Evolutionary conservation across 2,888 invertebrate species (phyloP), one percentile per base, ranked within the genome.

Genomic region (Volucella inflata): DNA sequence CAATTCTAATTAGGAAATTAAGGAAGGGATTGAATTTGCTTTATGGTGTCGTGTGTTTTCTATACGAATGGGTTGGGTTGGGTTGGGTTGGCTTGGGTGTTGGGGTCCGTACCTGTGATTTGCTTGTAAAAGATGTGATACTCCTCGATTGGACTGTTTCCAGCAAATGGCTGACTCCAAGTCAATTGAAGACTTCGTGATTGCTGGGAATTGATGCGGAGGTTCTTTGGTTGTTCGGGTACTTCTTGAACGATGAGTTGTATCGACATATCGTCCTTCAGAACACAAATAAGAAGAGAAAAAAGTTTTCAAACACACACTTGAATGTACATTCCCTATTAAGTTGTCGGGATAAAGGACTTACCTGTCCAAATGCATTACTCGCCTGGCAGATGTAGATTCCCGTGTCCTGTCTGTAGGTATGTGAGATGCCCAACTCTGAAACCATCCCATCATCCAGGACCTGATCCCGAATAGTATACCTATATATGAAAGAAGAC

Each of bases 71-170:
- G 30, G 6, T 30, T 30, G 21, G 14, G 42, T 55, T 16, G 36
- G 40, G 21, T 71, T 48, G 12, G 17, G 16, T n/a, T n/a, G 21
- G n/a, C 9, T 12, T 46, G 14, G 16, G 14, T 30, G n/a, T 42
- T 36, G 6, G 11, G 3, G 10, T 79, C 14, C 38, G 46, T 85
- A 92, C 92, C 92, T 93, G 96, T 94, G 81, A 96, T 96, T 90
- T 96, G 95, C 91, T 97, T 98, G 91, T 96, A 97, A 92, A 97
- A 97, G 44, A 98, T 95, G 85, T 97, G 96, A 91, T 97, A 98
- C 91, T 96, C 96, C 82, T 95, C 96, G 87, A 98, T 96, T 36
- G 97, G 96, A 91, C 97, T 97, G 89, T 97, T 97, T 81, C 97
- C 97, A 87, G 96, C 96, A 90, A 97, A 97, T 10, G 97, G 97